These are phyloP conservation scores for Tetragnatha versicolor DNA, from an alignment of 1,140 invertebrate species.

Conservation along the genomic window DNA sequence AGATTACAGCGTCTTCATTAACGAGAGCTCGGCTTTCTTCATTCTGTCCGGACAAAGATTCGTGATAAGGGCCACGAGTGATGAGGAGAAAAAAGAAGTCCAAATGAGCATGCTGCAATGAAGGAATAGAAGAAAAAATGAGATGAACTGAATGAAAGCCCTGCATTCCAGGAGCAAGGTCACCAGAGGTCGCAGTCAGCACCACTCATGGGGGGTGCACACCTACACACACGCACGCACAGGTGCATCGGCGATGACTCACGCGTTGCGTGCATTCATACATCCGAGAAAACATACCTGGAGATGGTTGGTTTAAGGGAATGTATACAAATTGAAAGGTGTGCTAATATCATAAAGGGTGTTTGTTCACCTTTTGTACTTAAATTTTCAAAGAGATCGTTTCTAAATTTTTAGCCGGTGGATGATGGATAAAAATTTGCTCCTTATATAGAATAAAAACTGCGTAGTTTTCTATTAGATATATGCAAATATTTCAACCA, in stretches of 20 bases:
- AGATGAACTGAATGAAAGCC: constrained; percentile 17
- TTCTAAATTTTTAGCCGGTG: no score
- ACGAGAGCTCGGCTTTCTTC: not conserved
- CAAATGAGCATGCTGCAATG: not conserved
- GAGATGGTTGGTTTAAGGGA: constrained; percentile 12
- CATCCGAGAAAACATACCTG: constrained; percentile 6
- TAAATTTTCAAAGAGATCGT: no score
- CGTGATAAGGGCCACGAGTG: not conserved
- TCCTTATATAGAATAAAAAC: no score
- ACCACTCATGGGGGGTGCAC: constrained; percentile 21
- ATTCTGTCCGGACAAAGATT: not conserved
- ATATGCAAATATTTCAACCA: no score
- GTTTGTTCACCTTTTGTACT: no score
- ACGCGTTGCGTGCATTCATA: constrained; percentile 30
- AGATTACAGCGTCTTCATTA: constrained; percentile 9
- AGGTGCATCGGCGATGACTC: constrained; percentile 27
- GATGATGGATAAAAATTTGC: no score
- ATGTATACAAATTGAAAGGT: not conserved
- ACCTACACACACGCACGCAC: constrained; percentile 45
- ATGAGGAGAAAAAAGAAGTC: not conserved
- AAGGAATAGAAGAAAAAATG: not conserved
- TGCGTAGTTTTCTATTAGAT: no score
- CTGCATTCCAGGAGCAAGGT: constrained; percentile 49
- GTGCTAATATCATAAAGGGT: no score
- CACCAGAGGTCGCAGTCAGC: constrained; percentile 33